A percentile compares a stretch with the other conserved stretches of the same genome.
Evolutionary conservation across 2,113 vertebrate species (phyloP).

Genomic region (Terrapene triunguis): DNA sequence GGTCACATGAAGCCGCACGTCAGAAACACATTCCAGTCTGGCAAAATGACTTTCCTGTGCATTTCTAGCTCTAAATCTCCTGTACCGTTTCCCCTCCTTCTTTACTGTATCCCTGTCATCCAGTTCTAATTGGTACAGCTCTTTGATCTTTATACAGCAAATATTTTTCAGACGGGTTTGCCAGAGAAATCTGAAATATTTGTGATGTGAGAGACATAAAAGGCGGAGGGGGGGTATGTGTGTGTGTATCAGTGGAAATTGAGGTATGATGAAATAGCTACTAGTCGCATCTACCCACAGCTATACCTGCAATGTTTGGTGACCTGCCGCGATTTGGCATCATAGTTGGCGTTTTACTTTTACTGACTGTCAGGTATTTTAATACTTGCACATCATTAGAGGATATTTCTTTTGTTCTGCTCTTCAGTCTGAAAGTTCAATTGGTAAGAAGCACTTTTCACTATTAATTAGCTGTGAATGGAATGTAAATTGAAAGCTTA

Average conservation of each 20-base stretch:
- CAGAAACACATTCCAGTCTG: not conserved
- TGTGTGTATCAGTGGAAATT: not conserved
- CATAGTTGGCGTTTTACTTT: not conserved
- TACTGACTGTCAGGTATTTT: not conserved
- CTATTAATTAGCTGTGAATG: not conserved
- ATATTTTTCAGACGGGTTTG: conserved; percentile 8
- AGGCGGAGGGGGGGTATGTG: not conserved
- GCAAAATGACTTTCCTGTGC: not conserved
- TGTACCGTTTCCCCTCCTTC: conserved; percentile 29
- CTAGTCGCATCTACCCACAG: fast-evolving
- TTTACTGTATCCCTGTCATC: fast-evolving
- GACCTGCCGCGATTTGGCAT: not conserved
- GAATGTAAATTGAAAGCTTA: conserved; percentile 33
- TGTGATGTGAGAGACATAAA: not conserved
- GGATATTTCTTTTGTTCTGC: not conserved
- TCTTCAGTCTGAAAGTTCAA: not conserved
- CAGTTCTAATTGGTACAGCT: conserved; percentile 35
- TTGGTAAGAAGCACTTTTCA: not conserved
- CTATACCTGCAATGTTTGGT: not conserved
- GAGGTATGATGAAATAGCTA: not conserved
- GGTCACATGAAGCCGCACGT: not conserved
- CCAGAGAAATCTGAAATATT: not conserved
- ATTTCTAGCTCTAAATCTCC: conserved; percentile 9
- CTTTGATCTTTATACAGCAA: conserved; percentile 40
- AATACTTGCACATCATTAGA: not conserved